Evolutionary conservation across 2,888 invertebrate species (phyloP), one percentile per base, ranked within the genome.

Genomic region (Athalia circularis): DNA sequence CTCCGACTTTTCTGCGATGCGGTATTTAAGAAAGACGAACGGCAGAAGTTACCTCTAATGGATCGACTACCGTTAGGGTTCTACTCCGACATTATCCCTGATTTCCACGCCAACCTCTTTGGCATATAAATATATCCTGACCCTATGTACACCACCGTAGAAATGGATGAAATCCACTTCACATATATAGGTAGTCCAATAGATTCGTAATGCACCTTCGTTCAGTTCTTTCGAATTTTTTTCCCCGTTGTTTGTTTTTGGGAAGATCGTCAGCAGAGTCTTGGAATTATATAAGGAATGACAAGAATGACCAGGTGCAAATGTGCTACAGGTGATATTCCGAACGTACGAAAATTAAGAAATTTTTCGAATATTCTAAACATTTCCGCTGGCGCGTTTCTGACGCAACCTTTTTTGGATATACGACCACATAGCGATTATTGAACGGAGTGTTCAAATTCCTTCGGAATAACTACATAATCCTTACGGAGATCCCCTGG

Each of bases 101-200:
- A 87, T 86, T 86, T 87, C 86, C 86, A 87, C 85, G 85, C 86
- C 81, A 85, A 83, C 85, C 86, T 85, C 85, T 29, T 84, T 80
- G 78, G 62, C 52, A 75, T 62, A 62, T 77, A 79, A 61, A 80
- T 61, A 59, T 77, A 54, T 67, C 45, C 77, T 65, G 77, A 29
- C 29, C 29, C 29, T 29, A 29, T n/a, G n/a, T 29, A 29, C 29
- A 29, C 29, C 29, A 29, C 29, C 29, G 29, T 29, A 29, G 29
- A 2, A 29, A 29, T 29, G 2, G 29, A 29, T 29, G 29, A 29
- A 29, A 29, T 29, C 29, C 29, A 29, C 29, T 29, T 29, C 2
- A 2, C 29, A 29, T 29, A 1, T 54, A 54, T 54, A 29, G 0
- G 1, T 29, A 29, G 3, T n/a, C 54, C 54, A 0, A 11, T 54